Conservation (phyloP, 2,797 vertebrate genomes). For the Xerus rutilus region DNA sequence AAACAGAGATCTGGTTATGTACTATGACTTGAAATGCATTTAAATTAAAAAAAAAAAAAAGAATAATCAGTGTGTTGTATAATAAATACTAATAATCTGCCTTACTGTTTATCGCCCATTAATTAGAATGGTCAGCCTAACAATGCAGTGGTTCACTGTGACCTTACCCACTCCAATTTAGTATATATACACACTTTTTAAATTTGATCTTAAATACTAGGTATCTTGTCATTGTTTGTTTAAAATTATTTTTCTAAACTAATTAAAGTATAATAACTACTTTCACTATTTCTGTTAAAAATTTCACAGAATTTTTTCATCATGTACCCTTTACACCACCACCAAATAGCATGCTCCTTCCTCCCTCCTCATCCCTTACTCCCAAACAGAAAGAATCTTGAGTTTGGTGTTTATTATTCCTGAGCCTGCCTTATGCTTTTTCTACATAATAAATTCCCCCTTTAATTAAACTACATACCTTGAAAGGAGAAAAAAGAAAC, state of each 20-base stretch:
- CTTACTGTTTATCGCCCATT: not conserved
- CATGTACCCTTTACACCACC: not conserved
- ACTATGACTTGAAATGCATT: too few relatives aligned
- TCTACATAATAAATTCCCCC: not conserved
- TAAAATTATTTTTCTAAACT: constrained; percentile 30
- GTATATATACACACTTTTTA: not conserved
- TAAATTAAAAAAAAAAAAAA: too few relatives aligned
- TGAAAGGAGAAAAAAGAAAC: not conserved
- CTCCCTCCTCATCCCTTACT: not conserved
- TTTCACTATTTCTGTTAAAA: constrained; percentile 33
- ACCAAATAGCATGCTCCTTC: not conserved
- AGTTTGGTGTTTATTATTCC: not conserved
- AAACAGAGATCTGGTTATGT: too few relatives aligned
- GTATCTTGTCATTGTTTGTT: not conserved
- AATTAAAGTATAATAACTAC: constrained; percentile 1
- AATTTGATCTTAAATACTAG: constrained; percentile 43
- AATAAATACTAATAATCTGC: constrained; percentile 41
- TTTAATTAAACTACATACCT: not conserved
- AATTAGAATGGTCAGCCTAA: constrained; percentile 7
- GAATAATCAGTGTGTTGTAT: not conserved
- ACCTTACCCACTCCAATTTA: not conserved
- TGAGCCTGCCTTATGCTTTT: not conserved
- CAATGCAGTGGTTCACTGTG: constrained; percentile 14
- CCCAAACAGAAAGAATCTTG: constrained; percentile 7
- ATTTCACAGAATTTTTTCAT: not conserved